Conservation (phyloP, 2,888 invertebrate genomes). For the Nycteola revayana region DNA sequence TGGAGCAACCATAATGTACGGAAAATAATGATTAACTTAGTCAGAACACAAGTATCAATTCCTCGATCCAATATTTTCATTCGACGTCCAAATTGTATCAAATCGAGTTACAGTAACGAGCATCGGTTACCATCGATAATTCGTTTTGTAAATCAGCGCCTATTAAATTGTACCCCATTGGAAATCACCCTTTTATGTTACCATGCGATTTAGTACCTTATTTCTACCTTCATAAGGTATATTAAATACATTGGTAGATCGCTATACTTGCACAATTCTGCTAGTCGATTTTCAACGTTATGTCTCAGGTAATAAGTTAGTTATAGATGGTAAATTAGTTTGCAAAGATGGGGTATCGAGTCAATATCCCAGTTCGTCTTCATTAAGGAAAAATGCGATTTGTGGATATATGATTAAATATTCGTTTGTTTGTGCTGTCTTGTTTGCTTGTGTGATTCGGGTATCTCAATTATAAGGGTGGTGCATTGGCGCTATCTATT, state of each 20-base stretch:
- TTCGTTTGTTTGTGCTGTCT: neutral
- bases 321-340: neutral
- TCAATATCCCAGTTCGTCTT: slow-evolving; percentile 3
- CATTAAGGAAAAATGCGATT: neutral
- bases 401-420: neutral
- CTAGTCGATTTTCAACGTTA: slow-evolving; percentile 6
- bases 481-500: no score
- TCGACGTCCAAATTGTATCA: slow-evolving; percentile 20
- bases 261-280: neutral
- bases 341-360: slow-evolving; percentile 5
- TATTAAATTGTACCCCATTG: slow-evolving; percentile 43
- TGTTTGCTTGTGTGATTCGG: no score
- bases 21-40: neutral
- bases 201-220: slow-evolving; percentile 4
- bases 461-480: no score
- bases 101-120: slow-evolving; percentile 47
- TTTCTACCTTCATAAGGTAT: neutral
- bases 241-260: neutral
- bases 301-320: rapidly evolving
- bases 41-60: neutral
- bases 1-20: no score
- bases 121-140: slow-evolving; percentile 47
- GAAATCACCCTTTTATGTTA: slow-evolving; percentile 14
- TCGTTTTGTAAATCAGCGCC: slow-evolving; percentile 54
- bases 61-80: slow-evolving; percentile 17